Percentiles rank a stretch among this genome's conserved stretches.
phyloP scores from a whole-genome alignment of 2,888 invertebrate species.

The Rotaria magnacalcarata region DNA sequence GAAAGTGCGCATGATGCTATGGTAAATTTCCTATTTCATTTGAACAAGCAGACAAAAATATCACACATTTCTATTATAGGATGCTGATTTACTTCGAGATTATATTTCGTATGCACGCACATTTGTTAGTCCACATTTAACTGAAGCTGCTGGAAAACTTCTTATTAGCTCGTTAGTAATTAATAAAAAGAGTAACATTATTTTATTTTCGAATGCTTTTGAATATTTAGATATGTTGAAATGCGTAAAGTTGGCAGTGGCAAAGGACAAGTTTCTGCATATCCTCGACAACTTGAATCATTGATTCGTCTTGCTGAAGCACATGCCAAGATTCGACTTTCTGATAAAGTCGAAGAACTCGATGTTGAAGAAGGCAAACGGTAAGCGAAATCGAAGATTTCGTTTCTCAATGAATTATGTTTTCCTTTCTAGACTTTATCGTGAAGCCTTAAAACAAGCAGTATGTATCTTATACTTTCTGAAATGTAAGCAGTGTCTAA shows the following conservation, averaged over 20 bases:
- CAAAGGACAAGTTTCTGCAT: conserved; percentile 90
- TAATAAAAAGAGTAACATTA: no score
- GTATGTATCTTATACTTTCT: conserved; percentile 61
- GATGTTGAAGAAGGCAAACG: conserved; percentile 95
- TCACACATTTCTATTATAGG: conserved; percentile 58
- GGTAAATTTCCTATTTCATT: background rate
- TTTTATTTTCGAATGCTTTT: conserved; percentile 67
- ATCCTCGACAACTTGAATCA: conserved; percentile 93
- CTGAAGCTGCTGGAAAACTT: conserved; percentile 82
- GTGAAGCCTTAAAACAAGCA: background rate
- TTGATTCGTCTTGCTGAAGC: conserved; percentile 90
- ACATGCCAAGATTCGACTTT: conserved; percentile 84
- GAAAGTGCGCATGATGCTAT: conserved; percentile 19
- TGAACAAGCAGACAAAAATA: background rate
- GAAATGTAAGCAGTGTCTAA: conserved; percentile 62
- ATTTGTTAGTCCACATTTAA: conserved; percentile 78
- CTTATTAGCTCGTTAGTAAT: conserved; percentile 48
- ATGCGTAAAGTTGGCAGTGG: conserved; percentile 86
- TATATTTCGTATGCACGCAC: conserved; percentile 87
- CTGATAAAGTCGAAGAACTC: conserved; percentile 70
- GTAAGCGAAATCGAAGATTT: conserved; percentile 59
- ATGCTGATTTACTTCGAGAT: conserved; percentile 81
- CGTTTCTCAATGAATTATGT: background rate
- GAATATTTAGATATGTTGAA: conserved; percentile 75
- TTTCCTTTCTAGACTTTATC: background rate